phyloP scores from a whole-genome alignment of 1,140 invertebrate genomes.

The Metaphire vulgaris region DNA sequence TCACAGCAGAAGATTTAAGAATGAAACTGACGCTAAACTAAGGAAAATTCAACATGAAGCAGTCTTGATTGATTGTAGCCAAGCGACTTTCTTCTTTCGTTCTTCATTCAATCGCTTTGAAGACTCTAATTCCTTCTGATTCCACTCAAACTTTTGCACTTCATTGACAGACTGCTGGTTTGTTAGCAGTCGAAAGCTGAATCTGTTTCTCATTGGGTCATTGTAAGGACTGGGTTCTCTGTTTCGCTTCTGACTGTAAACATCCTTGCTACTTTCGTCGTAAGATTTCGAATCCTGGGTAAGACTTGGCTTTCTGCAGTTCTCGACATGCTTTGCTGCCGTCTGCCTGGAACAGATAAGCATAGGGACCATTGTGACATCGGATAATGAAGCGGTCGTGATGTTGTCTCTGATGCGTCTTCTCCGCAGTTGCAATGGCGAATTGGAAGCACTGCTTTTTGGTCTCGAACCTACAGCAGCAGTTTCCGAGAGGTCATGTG shows the following conservation, averaged over 20 bases:
- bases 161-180: neutral
- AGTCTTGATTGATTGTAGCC: neutral
- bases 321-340: too few relatives aligned
- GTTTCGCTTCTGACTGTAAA: too few relatives aligned
- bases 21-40: too few relatives aligned
- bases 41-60: neutral
- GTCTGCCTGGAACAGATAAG: neutral
- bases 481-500: neutral
- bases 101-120: neutral
- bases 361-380: neutral
- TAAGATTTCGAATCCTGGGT: too few relatives aligned
- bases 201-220: constrained; percentile 36
- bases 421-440: neutral
- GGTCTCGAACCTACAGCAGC: constrained; percentile 13
- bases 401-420: neutral
- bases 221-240: constrained; percentile 31
- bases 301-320: too few relatives aligned
- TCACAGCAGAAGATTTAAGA: too few relatives aligned
- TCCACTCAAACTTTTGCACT: neutral
- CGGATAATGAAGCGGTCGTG: neutral
- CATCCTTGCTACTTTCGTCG: too few relatives aligned
- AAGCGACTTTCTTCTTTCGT: neutral
- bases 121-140: neutral
- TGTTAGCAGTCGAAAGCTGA: neutral
- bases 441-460: constrained; percentile 36